Base-by-base conservation (phyloP, 2,113 vertebrate genomes). In the Anarhynchus alexandrinus region DNA sequence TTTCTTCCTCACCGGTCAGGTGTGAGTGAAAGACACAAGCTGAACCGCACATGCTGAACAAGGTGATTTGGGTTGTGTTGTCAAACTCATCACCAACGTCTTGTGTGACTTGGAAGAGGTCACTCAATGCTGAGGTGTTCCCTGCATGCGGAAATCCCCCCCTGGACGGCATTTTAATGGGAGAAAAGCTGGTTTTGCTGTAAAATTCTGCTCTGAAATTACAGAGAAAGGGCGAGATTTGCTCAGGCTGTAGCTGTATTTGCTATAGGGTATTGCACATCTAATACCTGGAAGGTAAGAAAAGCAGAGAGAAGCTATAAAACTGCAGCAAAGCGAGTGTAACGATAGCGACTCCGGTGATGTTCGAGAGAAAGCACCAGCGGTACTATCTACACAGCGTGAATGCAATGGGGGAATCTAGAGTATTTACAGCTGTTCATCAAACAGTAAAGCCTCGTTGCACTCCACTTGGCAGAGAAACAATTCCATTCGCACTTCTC, bases 371-470 rank as follows among this genome's bases (percentile, higher is more conserved):
- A 84, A 71, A 85, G 67, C 54, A 45, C 18, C 62, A 59, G 70
- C 26, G 2, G 67, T 88, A 69, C 36, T 80, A 76, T 62, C 91
- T 52, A 43, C 78, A 43, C n/a, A 82, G 86, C 66, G 66, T 0
- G 0, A 90, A 79, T 27, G 84, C 85, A 65, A 5, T 4, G 21
- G 38, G 91, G 89, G 82, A 96, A 95, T 86, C 66, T 64, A 62
- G 74, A 78, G 74, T 71, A 83, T 93, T 97, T 96, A 91, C 78
- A 96, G 91, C 91, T 93, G 78, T 88, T 96, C 93, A 93, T 96
- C 89, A 94, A 93, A 91, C 79, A 81, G 87, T 66, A 82, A 91
- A 95, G 82, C 85, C 74, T 92, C 74, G 12, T 20, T 92, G 82
- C 91, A 93, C 93, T 94, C 74, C 84, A 47, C 54, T 69, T 96